Conservation (phyloP, 2,113 vertebrate genomes). For the Actenoides hombroni region DNA sequence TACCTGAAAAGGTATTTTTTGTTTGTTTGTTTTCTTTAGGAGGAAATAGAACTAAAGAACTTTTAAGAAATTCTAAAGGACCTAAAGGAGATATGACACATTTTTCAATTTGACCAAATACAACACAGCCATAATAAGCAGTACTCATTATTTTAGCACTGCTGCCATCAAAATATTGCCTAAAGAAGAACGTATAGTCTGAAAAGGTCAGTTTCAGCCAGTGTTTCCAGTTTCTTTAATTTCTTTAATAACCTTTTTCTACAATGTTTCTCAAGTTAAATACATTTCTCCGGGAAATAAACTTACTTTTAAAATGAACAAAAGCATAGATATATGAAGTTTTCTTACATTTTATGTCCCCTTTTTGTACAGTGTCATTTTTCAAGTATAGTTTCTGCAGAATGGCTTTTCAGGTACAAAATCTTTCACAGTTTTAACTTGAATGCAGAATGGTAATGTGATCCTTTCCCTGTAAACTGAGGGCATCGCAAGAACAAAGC, state of each 20-base stretch:
- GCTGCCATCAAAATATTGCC: neutral
- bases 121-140: neutral
- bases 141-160: neutral
- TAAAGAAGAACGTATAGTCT: neutral
- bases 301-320: neutral
- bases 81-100: neutral
- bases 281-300: neutral
- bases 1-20: neutral
- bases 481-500: slow-evolving; percentile 9
- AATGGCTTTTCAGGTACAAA: neutral
- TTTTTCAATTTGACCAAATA: neutral
- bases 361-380: neutral
- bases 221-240: neutral
- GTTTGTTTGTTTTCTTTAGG: neutral
- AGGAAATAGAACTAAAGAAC: neutral
- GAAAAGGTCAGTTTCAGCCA: neutral
- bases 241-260: neutral
- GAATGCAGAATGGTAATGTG: neutral
- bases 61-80: neutral
- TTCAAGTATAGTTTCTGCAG: neutral
- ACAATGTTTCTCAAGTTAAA: neutral
- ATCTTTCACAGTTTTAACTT: neutral
- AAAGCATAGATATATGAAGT: neutral
- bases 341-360: neutral
- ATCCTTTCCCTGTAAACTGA: neutral